Evolutionary conservation across 2,888 invertebrate species (phyloP).

Genomic region (Melikaiella ostensackeni): DNA sequence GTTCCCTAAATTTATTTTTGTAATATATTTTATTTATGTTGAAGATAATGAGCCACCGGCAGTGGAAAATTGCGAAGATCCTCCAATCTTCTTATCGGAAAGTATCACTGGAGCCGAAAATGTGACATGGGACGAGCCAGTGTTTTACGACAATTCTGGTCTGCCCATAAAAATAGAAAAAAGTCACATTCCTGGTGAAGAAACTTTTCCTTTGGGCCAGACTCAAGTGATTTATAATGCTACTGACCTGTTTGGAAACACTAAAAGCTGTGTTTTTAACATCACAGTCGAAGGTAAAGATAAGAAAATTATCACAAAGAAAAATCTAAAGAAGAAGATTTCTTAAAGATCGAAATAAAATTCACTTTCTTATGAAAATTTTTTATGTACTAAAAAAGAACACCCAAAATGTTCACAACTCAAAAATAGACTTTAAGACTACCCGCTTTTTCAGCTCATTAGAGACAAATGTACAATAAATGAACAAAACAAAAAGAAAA

Average conservation of each 20-base stretch:
- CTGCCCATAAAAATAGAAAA: slow-evolving; percentile 69
- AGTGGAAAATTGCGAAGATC: slow-evolving; percentile 81
- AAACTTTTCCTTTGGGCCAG: slow-evolving; percentile 79
- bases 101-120: slow-evolving; percentile 70
- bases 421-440: too few relatives aligned
- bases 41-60: slow-evolving; percentile 80
- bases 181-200: slow-evolving; percentile 76
- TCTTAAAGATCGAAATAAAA: too few relatives aligned
- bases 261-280: slow-evolving; percentile 80
- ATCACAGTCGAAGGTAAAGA: slow-evolving; percentile 80
- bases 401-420: too few relatives aligned
- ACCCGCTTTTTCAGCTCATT: too few relatives aligned
- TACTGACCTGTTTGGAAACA: slow-evolving; percentile 80
- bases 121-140: slow-evolving; percentile 81
- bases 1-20: not conserved
- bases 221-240: slow-evolving; percentile 81
- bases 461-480: too few relatives aligned
- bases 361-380: too few relatives aligned
- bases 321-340: not conserved
- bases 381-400: too few relatives aligned
- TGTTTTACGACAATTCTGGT: slow-evolving; percentile 81
- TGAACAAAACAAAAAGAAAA: too few relatives aligned
- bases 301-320: slow-evolving; percentile 13
- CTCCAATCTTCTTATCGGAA: slow-evolving; percentile 77
- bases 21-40: slow-evolving; percentile 46